Conservation (phyloP, 92 coral and sea anemone genomes). For the Umimayanthus kanabou region DNA sequence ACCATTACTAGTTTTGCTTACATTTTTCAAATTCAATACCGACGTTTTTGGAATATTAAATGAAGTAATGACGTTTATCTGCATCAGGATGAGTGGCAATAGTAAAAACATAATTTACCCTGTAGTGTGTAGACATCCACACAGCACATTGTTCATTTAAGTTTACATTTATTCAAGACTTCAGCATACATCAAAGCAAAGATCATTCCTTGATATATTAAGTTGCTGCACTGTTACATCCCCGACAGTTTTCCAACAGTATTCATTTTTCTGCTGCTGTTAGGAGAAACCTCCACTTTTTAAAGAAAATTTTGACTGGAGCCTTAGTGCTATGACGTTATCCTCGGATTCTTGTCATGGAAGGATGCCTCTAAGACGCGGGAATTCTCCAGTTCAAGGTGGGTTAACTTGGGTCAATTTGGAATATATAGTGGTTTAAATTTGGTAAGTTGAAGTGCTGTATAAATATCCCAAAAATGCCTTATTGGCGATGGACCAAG, state of each 20-base stretch:
- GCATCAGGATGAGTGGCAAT: too few species aligned
- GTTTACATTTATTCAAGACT: too few species aligned
- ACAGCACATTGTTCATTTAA: too few species aligned
- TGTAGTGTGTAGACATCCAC: too few species aligned
- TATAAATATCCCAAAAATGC: too few species aligned
- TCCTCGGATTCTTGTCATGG: not conserved
- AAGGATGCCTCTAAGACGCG: not conserved
- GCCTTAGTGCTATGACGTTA: constrained; percentile 27
- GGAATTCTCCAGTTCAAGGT: not conserved
- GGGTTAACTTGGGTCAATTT: not conserved
- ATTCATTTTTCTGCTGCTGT: not conserved
- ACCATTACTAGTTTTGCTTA: too few species aligned
- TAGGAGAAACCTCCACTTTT: not conserved
- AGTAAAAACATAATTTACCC: too few species aligned
- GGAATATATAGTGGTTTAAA: not conserved
- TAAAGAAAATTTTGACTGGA: constrained; percentile 24
- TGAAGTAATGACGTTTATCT: too few species aligned
- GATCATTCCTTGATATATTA: not conserved
- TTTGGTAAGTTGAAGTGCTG: too few species aligned
- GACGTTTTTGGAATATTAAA: too few species aligned
- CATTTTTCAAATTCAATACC: too few species aligned
- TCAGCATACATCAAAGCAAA: not conserved
- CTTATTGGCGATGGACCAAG: too few species aligned
- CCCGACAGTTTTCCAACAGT: not conserved
- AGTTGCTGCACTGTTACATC: not conserved